Percentiles rank a stretch among this genome's conserved stretches.
phyloP scores from a whole-genome alignment of 2,888 invertebrate species.

The Pterobdella sp. region DNA sequence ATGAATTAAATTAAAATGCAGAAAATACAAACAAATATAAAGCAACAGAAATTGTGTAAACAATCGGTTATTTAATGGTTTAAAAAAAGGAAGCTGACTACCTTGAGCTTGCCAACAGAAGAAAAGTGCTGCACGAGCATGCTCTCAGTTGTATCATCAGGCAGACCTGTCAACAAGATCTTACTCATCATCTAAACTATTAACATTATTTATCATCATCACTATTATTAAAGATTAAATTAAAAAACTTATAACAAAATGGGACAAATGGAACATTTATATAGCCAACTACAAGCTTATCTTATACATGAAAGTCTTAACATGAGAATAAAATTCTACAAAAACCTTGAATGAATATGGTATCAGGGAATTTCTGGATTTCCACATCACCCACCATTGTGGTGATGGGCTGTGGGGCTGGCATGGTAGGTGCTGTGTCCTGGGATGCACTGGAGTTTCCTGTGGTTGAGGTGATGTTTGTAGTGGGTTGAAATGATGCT shows the following conservation, averaged over 20 bases:
- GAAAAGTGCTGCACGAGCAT: conserved; percentile 85
- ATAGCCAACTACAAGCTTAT: too few relatives aligned
- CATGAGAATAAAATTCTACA: too few relatives aligned
- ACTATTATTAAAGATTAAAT: too few relatives aligned
- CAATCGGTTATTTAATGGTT: not conserved
- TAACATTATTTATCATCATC: too few relatives aligned
- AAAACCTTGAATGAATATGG: conserved; percentile 88
- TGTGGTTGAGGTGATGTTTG: not conserved
- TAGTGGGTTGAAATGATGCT: not conserved
- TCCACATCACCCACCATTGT: conserved; percentile 27
- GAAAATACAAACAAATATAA: not conserved
- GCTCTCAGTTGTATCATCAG: conserved; percentile 71
- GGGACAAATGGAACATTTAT: too few relatives aligned
- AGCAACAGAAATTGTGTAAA: not conserved
- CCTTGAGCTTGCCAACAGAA: conserved; percentile 90
- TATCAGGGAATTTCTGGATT: conserved; percentile 70
- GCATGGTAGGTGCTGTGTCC: not conserved
- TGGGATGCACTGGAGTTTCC: not conserved
- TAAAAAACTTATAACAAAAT: too few relatives aligned
- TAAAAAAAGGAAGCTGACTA: too few relatives aligned
- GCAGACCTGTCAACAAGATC: too few relatives aligned
- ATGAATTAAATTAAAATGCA: not conserved
- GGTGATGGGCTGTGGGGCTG: not conserved
- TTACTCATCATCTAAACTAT: too few relatives aligned
- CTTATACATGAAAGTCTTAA: too few relatives aligned